These are phyloP conservation scores for Teinopalpus imperialis DNA, from an alignment of 2,888 invertebrate species.

Conservation along the genomic window DNA sequence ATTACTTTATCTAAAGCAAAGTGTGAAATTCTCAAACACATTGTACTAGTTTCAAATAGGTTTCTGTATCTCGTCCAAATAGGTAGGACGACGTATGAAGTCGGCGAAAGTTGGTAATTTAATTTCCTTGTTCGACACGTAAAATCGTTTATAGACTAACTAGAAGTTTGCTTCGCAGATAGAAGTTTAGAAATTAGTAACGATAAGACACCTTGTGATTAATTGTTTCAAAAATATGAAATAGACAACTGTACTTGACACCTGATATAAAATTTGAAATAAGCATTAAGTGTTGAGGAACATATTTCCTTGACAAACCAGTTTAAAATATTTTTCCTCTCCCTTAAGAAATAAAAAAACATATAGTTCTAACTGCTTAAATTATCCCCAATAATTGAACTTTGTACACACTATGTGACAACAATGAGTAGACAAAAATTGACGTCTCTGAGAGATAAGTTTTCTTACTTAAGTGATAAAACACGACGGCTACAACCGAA, in stretches of 20 bases:
- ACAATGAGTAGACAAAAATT: slow-evolving; percentile 44
- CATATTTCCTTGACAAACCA: no score
- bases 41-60: slow-evolving; percentile 56
- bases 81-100: slow-evolving; percentile 67
- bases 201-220: slow-evolving; percentile 15
- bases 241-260: no score
- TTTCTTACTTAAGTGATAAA: slow-evolving; percentile 71
- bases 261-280: background rate
- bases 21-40: slow-evolving; percentile 69
- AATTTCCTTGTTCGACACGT: slow-evolving; percentile 78
- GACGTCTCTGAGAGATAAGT: slow-evolving; percentile 55
- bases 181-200: slow-evolving; percentile 52
- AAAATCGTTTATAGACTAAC: slow-evolving; percentile 75
- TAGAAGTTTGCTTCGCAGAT: slow-evolving; percentile 62
- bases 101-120: slow-evolving; percentile 77
- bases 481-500: slow-evolving; percentile 65
- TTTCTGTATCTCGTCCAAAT: slow-evolving; percentile 58
- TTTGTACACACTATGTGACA: no score
- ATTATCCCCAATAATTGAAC: no score
- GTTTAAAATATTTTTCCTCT: no score
- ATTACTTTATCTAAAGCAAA: slow-evolving; percentile 66
- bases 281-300: no score
- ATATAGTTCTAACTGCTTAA: no score
- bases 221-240: no score
- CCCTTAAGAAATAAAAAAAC: no score